These are phyloP conservation scores for Toxotes chatareus DNA, from an alignment of 2,113 vertebrate genomes.

Conservation along the genomic window DNA sequence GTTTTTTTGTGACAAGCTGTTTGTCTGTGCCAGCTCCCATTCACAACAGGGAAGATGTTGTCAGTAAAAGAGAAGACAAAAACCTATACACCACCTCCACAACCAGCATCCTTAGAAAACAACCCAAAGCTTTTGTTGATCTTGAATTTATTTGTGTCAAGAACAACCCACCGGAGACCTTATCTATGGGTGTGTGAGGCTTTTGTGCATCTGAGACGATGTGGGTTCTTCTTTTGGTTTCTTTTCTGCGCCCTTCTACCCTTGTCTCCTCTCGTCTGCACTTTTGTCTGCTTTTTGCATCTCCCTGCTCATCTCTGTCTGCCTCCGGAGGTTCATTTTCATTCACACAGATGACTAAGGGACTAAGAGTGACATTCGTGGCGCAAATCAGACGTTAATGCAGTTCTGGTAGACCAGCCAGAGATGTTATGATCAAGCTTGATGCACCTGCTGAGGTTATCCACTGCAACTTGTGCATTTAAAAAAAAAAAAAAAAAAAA, in stretches of 20 bases:
- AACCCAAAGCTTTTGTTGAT: conserved; percentile 55
- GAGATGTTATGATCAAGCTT: conserved; percentile 16
- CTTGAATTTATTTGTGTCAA: conserved; percentile 78
- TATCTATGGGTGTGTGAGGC: conserved; percentile 39
- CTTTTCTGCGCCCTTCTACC: conserved; percentile 13
- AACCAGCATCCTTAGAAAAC: conserved; percentile 52
- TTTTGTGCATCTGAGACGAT: conserved; percentile 37
- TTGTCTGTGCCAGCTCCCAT: conserved; percentile 22
- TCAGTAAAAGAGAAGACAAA: conserved; percentile 46
- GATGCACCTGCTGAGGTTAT: conserved; percentile 8
- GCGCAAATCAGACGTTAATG: conserved; percentile 50
- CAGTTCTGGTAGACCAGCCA: conserved; percentile 13
- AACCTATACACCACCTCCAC: conserved; percentile 45
- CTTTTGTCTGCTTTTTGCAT: neutral
- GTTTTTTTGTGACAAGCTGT: conserved; percentile 25
- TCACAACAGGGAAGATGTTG: conserved; percentile 42
- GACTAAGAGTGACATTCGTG: conserved; percentile 41
- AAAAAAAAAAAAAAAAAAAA: no score
- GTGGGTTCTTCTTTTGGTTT: conserved; percentile 17
- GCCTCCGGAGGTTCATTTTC: conserved; percentile 29
- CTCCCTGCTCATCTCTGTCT: neutral
- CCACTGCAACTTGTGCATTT: neutral
- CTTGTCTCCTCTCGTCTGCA: conserved; percentile 5
- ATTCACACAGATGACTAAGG: conserved; percentile 33
- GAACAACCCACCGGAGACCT: conserved; percentile 67